Conservation (phyloP, 1,140 invertebrate genomes). For the Sycobia sp. region DNA sequence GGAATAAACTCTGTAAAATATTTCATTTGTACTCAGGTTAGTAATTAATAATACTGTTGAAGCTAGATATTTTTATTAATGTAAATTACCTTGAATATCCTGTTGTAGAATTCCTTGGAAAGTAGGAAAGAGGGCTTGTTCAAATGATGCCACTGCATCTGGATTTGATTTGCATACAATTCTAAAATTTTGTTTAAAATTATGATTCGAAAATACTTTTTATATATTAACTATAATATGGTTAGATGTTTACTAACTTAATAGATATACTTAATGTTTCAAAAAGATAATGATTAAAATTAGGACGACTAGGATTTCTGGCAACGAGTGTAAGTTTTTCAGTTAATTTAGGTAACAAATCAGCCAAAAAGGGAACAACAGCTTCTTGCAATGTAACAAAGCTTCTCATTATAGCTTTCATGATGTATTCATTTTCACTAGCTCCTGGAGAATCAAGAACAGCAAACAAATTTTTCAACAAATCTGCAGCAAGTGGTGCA, state of each 20-base stretch:
- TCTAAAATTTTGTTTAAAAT: no score
- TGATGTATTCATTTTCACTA: conserved; percentile 94
- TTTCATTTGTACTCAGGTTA: conserved; percentile 23
- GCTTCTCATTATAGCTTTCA: conserved; percentile 94
- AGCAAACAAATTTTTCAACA: conserved; percentile 78
- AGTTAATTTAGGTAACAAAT: conserved; percentile 83
- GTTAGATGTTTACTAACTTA: conserved; percentile 64
- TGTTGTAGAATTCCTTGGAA: conserved; percentile 92
- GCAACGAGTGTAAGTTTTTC: conserved; percentile 82
- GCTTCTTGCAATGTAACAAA: conserved; percentile 81
- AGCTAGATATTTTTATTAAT: conserved; percentile 31
- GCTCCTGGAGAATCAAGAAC: conserved; percentile 75
- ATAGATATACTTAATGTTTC: conserved; percentile 90
- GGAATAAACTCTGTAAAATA: conserved; percentile 87
- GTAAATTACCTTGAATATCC: conserved; percentile 81
- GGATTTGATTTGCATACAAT: conserved; percentile 85
- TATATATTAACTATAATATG: no score
- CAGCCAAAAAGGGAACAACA: conserved; percentile 79
- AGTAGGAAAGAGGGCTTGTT: conserved; percentile 88
- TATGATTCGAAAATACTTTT: no score
- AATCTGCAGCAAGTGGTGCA: conserved; percentile 66
- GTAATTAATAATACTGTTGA: not conserved
- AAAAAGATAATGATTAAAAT: conserved; percentile 98
- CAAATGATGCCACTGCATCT: conserved; percentile 83
- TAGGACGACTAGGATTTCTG: conserved; percentile 93